Evolutionary conservation across 2,797 vertebrate genomes (phyloP).

Genomic region (Anguilla anguilla): DNA sequence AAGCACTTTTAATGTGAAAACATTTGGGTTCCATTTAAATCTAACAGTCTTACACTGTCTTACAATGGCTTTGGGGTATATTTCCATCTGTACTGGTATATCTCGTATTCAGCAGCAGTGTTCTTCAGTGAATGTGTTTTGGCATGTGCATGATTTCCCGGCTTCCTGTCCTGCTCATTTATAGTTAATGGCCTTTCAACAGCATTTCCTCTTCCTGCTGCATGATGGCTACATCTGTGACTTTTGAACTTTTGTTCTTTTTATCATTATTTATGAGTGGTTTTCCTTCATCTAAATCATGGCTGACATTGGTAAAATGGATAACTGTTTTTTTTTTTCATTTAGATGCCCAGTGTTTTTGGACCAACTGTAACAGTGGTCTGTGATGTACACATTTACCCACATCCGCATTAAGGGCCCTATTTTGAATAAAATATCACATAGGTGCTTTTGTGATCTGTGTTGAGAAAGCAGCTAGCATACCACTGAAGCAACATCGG

Average conservation of each 20-base stretch:
- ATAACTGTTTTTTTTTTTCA: not conserved
- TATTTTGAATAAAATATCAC: not conserved
- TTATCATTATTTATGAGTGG: not conserved
- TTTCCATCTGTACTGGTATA: not conserved
- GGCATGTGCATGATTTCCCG: conserved; percentile 16
- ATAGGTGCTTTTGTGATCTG: not conserved
- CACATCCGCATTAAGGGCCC: not conserved
- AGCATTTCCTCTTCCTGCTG: conserved; percentile 4
- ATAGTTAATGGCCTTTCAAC: conserved; percentile 15
- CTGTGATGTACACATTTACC: too few relatives aligned
- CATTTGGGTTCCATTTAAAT: not conserved
- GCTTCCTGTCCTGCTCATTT: not conserved
- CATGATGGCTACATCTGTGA: not conserved
- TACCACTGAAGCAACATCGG: not conserved
- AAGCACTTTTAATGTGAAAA: not conserved
- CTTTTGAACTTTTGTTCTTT: not conserved
- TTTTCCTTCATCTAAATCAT: not conserved
- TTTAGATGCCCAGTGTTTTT: not conserved
- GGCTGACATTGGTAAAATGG: not conserved
- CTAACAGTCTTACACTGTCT: not conserved
- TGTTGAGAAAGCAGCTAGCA: not conserved
- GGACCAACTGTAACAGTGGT: not conserved
- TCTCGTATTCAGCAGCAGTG: not conserved
- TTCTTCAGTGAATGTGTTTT: not conserved
- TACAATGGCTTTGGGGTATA: not conserved